Evolutionary conservation across 2,888 invertebrate species (phyloP), one percentile per base, ranked within the genome.

Genomic region (Plebejus argus): DNA sequence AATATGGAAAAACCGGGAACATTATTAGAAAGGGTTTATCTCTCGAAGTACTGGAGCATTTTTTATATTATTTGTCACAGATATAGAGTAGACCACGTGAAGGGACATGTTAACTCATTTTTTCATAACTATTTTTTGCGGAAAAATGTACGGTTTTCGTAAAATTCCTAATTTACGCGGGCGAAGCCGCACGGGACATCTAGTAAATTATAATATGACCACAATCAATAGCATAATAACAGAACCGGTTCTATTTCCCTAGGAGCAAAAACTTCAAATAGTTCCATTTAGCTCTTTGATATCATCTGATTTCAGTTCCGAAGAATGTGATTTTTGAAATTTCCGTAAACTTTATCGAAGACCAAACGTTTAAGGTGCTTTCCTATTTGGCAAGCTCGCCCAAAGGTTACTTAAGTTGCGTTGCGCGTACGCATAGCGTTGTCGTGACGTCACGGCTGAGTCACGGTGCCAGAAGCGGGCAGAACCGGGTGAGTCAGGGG

Each of bases 361-460:
- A 45, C 45, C 20, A n/a, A 20, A 58, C 10, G 61, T 23, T 28
- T 61, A 61, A 61, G 61, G 23, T 7, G 23, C 61, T 23, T 23
- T 61, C 5, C 61, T 23, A 61, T 23, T 61, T 61, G 23, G 23
- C 23, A 23, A 61, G 49, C 39, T 18, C 72, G 23, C 70, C 53
- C 56, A 75, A 76, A 49, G 23, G 45, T 45, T 78, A 15, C 77
- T 70, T 72, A 58, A 49, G 23, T 23, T 66, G 58, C 49, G 23
- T 53, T 72, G 72, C 72, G 78, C 71, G 76, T 72, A 49, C 76
- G 33, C 78, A 78, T 76, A 78, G 78, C 76, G 76, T 71, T 76
- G 15, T 72, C 15, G 76, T 78, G 78, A 78, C 78, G 78, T 78
- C 78, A 78, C 72, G 53, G 18, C 39, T 78, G 78, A 78, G 72